Evolutionary conservation across 2,113 vertebrate genomes (phyloP).

Genomic region (Perca flavescens): DNA sequence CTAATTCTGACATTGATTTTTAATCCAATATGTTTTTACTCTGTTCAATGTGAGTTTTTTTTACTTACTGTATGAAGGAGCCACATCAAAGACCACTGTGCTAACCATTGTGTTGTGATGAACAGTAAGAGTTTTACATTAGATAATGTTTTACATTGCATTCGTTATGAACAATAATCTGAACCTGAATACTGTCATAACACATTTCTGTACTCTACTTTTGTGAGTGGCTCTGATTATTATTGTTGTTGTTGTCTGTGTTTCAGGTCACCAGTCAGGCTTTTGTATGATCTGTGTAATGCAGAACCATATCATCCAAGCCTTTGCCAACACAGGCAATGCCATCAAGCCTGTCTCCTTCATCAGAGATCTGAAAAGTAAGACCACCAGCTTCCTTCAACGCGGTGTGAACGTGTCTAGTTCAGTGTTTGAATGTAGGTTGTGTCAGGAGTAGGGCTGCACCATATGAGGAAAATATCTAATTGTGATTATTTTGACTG

Average conservation of each 20-base stretch:
- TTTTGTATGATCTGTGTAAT: constrained; percentile 98
- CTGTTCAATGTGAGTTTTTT: not conserved
- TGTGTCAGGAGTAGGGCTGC: not conserved
- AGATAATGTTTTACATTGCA: not conserved
- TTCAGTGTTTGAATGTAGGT: not conserved
- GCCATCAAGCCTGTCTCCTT: constrained; percentile 95
- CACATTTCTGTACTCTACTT: not conserved
- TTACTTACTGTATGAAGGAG: not conserved
- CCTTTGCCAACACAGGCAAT: constrained; percentile 94
- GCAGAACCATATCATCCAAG: constrained; percentile 96
- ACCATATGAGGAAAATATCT: too few species aligned
- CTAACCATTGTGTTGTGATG: not conserved
- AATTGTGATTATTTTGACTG: too few species aligned
- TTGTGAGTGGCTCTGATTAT: not conserved
- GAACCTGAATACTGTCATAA: not conserved
- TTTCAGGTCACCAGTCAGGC: constrained; percentile 91
- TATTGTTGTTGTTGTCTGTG: constrained; percentile 1
- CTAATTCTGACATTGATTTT: not conserved
- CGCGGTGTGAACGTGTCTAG: not conserved
- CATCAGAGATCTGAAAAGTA: constrained; percentile 95
- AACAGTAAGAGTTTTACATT: not conserved
- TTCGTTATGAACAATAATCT: not conserved
- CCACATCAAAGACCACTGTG: not conserved
- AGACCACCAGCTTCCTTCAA: constrained; percentile 65
- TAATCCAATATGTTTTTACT: not conserved